Base-by-base conservation (phyloP, 2,888 invertebrate genomes). In the Epinotia brunnichana region DNA sequence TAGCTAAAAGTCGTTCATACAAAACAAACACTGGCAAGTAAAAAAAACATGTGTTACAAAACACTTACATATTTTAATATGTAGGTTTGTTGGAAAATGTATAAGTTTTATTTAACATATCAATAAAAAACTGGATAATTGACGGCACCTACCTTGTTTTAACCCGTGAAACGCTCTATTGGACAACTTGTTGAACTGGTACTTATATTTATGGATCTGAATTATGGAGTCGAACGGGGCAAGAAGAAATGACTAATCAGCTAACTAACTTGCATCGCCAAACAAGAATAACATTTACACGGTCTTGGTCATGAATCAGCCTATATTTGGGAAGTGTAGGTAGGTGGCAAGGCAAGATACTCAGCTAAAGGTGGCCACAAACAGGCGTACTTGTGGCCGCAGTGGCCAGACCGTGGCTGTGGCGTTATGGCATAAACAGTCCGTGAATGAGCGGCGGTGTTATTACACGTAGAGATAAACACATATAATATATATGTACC, bases 281-380 rank as follows among this genome's bases (percentile, higher is more conserved):
- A 21, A 7, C 54, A 56, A 66, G 39, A 41, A 17, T 53, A 53
- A 19, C 21, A 54, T 64, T 64, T 56, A 56, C n/a, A 56, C n/a
- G 66, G 54, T 56, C 24, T 54, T 54, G 54, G 21, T 56, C 66
- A 66, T 66, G 66, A 66, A 66, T 66, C 54, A 54, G 39, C 21
- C 66, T 56, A 66, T 66, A 66, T 56, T 56, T 56, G 41, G 1
- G 1, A 2, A 2, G 66, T 41, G n/a, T 15, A 56, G 41, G 66
- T 66, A 66, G 66, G 54, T 41, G 41, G 41, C 48, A 62, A 62
- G 61, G 61, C 11, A 11, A 11, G 21, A 35, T 48, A 64, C 48
- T n/a, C 48, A 59, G 51, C 41, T 53, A 24, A 66, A 53, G 60
- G 66, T 17, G 60, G 41, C 66, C 70, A 66, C 66, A 60, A 24